Evolutionary conservation across 1,140 invertebrate species (phyloP).

Genomic region (Amyelois transitella): DNA sequence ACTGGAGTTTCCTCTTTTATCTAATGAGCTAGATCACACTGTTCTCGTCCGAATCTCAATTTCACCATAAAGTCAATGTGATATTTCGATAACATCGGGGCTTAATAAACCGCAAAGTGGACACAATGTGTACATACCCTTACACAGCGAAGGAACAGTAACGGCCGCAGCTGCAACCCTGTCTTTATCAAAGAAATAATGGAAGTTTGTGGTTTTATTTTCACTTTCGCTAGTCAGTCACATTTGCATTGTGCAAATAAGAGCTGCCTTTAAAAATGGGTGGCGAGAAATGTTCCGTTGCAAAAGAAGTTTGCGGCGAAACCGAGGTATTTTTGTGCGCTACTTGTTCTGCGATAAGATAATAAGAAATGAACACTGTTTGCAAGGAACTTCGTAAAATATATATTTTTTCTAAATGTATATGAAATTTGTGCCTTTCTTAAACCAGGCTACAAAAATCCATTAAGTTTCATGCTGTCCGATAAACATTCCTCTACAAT

Average conservation of each 20-base stretch:
- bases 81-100: no score
- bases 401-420: no score
- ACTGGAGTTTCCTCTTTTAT: no score
- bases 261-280: conserved; percentile 21
- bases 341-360: background rate
- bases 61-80: no score
- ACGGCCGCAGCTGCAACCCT: conserved; percentile 46
- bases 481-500: no score
- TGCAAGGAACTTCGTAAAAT: background rate
- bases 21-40: no score
- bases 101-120: no score
- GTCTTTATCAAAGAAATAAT: conserved; percentile 44
- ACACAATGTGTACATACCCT: background rate
- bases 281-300: conserved; percentile 12
- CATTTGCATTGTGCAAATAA: conserved; percentile 50
- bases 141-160: conserved; percentile 41
- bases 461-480: no score
- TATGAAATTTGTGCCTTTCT: no score
- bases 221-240: conserved; percentile 44
- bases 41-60: no score
- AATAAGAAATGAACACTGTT: background rate
- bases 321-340: background rate
- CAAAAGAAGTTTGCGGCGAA: background rate
- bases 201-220: conserved; percentile 26
- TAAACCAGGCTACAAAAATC: no score